phyloP scores from a whole-genome alignment of 2,797 vertebrate genomes.

The Hypotaenidia philippensis region DNA sequence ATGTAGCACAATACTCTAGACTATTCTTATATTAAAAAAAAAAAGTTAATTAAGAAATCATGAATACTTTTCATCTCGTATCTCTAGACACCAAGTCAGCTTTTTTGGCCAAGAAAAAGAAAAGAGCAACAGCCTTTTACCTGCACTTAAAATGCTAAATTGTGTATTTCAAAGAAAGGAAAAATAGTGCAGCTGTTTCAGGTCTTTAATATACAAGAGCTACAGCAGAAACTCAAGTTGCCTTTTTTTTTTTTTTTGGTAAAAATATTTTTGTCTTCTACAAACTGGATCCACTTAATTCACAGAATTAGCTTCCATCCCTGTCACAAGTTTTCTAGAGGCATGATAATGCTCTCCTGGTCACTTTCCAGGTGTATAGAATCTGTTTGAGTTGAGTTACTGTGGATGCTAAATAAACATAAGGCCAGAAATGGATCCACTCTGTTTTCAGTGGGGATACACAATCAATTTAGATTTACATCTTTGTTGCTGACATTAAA shows the following conservation, averaged over 20 bases:
- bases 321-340: not conserved
- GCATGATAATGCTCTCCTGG: not conserved
- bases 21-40: rapidly evolving
- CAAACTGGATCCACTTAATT: not conserved
- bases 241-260: no score
- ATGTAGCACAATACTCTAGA: not conserved
- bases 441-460: not conserved
- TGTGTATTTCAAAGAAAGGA: not conserved
- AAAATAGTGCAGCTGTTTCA: not conserved
- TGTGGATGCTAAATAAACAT: no score
- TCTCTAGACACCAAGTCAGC: not conserved
- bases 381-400: not conserved
- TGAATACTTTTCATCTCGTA: not conserved
- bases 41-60: not conserved
- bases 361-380: not conserved
- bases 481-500: not conserved
- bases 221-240: not conserved
- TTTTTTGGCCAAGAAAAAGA: not conserved
- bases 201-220: not conserved
- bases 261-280: not conserved
- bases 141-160: not conserved
- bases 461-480: not conserved
- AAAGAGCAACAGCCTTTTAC: not conserved
- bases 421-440: not conserved
- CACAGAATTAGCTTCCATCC: not conserved